phyloP scores from a whole-genome alignment of 2,113 vertebrate genomes.

The Ibidorhyncha struthersii region DNA sequence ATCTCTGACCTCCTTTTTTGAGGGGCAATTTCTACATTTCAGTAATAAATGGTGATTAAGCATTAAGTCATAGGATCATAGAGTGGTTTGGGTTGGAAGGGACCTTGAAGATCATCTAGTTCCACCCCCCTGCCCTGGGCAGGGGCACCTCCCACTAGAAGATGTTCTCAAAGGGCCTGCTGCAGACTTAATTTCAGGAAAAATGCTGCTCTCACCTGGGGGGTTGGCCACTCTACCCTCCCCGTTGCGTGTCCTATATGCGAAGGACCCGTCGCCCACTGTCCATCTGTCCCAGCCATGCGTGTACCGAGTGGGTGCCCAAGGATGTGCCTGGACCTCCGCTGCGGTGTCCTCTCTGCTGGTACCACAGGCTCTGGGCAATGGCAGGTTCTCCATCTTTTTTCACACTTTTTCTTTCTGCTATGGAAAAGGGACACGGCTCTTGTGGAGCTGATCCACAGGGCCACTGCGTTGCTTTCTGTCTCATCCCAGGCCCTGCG shows the following conservation, averaged over 20 bases:
- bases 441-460: background rate
- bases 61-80: no score
- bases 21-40: background rate
- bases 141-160: no score
- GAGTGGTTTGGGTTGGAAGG: no score
- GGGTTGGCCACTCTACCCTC: no score
- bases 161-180: background rate
- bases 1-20: background rate
- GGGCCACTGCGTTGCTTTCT: background rate
- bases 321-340: fast-evolving
- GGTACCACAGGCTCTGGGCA: background rate
- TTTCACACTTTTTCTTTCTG: background rate
- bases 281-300: background rate
- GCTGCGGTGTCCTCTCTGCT: fast-evolving
- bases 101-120: no score
- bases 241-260: fast-evolving
- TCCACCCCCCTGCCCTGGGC: no score
- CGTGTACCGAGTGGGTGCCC: fast-evolving
- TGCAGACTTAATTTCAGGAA: background rate
- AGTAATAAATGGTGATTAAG: background rate
- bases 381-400: background rate
- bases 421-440: fast-evolving
- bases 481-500: background rate
- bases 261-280: fast-evolving
- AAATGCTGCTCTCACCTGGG: fast-evolving